Base-by-base conservation (phyloP, 2,113 vertebrate genomes). In the Castor canadensis region DNA sequence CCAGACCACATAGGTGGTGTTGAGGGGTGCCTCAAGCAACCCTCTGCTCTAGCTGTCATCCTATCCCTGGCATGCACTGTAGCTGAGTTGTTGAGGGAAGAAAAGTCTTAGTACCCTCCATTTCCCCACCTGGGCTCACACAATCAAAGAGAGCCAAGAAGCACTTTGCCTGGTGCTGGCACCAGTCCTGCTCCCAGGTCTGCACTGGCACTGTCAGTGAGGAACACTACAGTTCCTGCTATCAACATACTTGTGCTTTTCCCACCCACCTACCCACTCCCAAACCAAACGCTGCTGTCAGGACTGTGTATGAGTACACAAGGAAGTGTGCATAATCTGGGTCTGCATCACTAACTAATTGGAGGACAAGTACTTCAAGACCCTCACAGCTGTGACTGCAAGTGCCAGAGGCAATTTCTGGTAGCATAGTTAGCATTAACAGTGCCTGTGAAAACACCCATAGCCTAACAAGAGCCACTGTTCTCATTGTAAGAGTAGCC, bases 391-490 rank as follows among this genome's bases (percentile, higher is more conserved):
- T 67, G 26, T 49, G 28, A 10, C 76, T 54, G 4, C 49, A 15
- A 47, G 17, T 28, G 10, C 71, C 77, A 72, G 77, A 38, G 45
- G 3, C 40, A 24, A 38, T 20, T 58, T 28, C 19, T 45, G 19
- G 12, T 10, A 16, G 20, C 5, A 24, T 7, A 76, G 32, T 8
- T 7, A 28, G 66, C n/a, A 45, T 47, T 26, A 67, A 6, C 52
- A 3, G 30, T 47, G 45, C 47, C 40, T 16, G 28, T 26, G 47
- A 12, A 40, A 40, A 52, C n/a, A 6, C 7, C 15, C 3, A 13
- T 43, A 1, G 3, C 54, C 54, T 38, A 1, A 4, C 10, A 26
- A 30, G 43, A 54, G 28, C 4, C 1, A 6, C n/a, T 22, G 9
- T 4, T 54, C 47, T 38, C 17, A 62, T 22, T 62, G 26, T 26